Conservation (phyloP, 2,888 invertebrate species). For the Timema cristinae region DNA sequence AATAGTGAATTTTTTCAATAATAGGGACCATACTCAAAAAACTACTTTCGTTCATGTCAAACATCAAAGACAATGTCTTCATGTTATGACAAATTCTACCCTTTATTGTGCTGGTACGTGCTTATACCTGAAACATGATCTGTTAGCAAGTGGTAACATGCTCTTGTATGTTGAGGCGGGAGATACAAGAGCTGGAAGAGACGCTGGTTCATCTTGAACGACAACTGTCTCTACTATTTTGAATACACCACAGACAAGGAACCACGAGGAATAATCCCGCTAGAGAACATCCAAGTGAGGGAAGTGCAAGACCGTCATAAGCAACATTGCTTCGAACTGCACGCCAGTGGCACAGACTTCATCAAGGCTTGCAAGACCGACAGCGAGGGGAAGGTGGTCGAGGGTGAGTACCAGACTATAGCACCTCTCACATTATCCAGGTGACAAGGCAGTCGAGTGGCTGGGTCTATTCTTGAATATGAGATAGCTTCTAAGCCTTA, state of each 20-base stretch:
- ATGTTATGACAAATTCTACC: no score
- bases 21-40: no score
- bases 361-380: slow-evolving; percentile 90
- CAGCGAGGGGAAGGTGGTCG: slow-evolving; percentile 88
- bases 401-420: slow-evolving; percentile 55
- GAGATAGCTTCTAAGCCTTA: no score
- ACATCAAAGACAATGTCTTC: no score
- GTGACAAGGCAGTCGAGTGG: no score
- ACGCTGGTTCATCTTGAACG: slow-evolving; percentile 97
- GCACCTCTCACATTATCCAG: not conserved
- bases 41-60: no score
- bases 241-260: slow-evolving; percentile 99
- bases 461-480: no score
- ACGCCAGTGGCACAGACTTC: slow-evolving; percentile 69
- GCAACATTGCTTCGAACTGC: slow-evolving; percentile 93
- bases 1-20: no score
- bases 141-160: no score
- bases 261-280: slow-evolving; percentile 95
- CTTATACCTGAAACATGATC: no score
- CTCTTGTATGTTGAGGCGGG: slow-evolving; percentile 50
- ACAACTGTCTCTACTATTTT: slow-evolving; percentile 98
- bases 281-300: slow-evolving; percentile 77
- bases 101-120: no score
- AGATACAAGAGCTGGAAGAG: slow-evolving; percentile 98
- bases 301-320: slow-evolving; percentile 87